phyloP scores from a whole-genome alignment of 2,113 vertebrate species.

The Aspiorhynchus laticeps region DNA sequence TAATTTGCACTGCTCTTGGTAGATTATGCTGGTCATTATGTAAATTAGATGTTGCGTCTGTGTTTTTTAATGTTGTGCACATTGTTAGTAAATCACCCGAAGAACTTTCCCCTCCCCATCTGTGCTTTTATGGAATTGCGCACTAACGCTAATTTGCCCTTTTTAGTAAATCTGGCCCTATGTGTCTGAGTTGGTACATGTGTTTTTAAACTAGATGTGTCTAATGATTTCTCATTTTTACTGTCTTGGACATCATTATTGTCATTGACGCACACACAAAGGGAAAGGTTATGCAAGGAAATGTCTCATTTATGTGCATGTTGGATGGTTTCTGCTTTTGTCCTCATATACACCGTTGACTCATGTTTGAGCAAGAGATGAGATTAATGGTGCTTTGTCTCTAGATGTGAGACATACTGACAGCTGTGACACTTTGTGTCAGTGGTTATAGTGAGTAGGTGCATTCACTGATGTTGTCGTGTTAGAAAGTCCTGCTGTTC shows the following conservation, averaged over 20 bases:
- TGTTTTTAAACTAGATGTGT: background rate
- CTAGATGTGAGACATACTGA: background rate
- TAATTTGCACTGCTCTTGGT: too few species aligned
- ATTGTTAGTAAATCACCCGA: too few species aligned
- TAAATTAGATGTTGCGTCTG: too few species aligned
- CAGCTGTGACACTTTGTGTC: constrained; percentile 19
- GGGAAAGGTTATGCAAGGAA: background rate
- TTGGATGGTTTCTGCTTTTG: constrained; percentile 6
- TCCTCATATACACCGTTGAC: background rate
- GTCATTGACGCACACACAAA: background rate
- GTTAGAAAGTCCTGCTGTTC: constrained; percentile 31
- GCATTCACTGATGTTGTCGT: constrained; percentile 8
- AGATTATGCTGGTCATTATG: too few species aligned
- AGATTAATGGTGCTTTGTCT: constrained; percentile 18
- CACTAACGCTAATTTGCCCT: background rate
- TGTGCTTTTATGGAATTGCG: background rate
- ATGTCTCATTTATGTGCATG: background rate
- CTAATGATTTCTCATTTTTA: background rate
- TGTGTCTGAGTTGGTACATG: background rate
- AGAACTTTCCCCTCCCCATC: background rate
- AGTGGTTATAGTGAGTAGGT: constrained; percentile 3
- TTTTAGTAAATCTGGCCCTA: background rate
- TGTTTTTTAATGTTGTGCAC: too few species aligned
- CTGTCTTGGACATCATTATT: background rate
- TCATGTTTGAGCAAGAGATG: constrained; percentile 5